phyloP scores from a whole-genome alignment of 2,888 invertebrate genomes.

The Rambutsinella grinnellia region DNA sequence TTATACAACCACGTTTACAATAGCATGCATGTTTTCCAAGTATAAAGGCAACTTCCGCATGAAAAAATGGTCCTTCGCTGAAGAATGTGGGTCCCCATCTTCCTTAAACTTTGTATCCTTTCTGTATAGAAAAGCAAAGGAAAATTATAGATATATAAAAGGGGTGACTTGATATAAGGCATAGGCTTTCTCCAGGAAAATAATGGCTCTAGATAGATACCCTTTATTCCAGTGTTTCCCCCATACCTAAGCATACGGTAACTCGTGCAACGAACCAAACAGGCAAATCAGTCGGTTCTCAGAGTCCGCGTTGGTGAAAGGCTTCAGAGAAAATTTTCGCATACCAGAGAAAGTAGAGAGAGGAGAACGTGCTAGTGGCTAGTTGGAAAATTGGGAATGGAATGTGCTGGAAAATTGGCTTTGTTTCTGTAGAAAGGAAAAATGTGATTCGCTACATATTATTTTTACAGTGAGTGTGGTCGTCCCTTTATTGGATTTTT shows the following conservation, averaged over 20 bases:
- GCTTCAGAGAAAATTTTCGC: constrained; percentile 9
- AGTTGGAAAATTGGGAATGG: no score
- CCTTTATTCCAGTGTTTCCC: neutral
- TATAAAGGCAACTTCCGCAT: neutral
- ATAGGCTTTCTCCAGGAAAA: constrained; percentile 6
- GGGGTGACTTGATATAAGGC: neutral
- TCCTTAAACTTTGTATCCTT: neutral
- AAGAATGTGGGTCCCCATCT: neutral
- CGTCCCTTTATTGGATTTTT: no score
- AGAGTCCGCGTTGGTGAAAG: constrained; percentile 36
- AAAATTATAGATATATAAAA: neutral
- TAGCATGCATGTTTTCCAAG: neutral
- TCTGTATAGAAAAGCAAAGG: neutral
- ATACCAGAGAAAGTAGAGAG: neutral
- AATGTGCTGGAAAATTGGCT: no score
- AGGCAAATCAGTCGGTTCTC: constrained; percentile 20
- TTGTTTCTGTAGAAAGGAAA: no score
- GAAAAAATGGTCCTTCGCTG: no score
- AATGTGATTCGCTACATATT: no score
- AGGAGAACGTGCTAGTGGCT: no score
- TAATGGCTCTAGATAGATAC: neutral
- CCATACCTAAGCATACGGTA: no score
- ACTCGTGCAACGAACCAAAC: constrained; percentile 3
- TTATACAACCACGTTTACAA: neutral
- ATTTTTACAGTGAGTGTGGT: no score